phyloP scores from a whole-genome alignment of 2,797 vertebrate genomes.

The Silurus aristotelis region DNA sequence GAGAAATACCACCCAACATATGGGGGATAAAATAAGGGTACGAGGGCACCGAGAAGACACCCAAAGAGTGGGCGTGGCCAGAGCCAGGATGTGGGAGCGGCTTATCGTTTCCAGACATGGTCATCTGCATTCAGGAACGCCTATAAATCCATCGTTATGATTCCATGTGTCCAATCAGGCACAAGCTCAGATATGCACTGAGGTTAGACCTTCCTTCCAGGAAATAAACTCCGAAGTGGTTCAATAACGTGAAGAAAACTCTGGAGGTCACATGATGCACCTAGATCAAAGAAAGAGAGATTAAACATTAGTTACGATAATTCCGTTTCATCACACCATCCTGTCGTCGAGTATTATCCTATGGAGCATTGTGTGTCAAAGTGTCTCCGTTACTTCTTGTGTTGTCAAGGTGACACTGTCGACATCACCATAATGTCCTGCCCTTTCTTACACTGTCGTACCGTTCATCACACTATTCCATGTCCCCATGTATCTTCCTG shows the following conservation, averaged over 20 bases:
- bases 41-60: slow-evolving; percentile 78
- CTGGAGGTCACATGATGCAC: slow-evolving; percentile 47
- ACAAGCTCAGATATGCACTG: not conserved
- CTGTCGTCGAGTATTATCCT: no score
- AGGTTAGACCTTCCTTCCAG: not conserved
- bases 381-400: not conserved
- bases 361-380: not conserved
- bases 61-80: slow-evolving; percentile 67
- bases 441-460: not conserved
- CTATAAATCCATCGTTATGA: slow-evolving; percentile 35
- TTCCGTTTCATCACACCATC: not conserved
- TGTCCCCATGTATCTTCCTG: not conserved
- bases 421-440: no score
- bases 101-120: slow-evolving; percentile 85
- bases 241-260: not conserved
- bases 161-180: slow-evolving; percentile 1
- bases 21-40: slow-evolving; percentile 87
- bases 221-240: not conserved
- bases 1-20: slow-evolving; percentile 82
- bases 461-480: not conserved
- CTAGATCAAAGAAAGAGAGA: slow-evolving; percentile 19
- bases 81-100: slow-evolving; percentile 66
- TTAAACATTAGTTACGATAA: slow-evolving; percentile 6
- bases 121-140: slow-evolving; percentile 9
- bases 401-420: not conserved